Percentiles rank a stretch among this genome's conserved stretches.
These are phyloP conservation scores for Acridotheres tristis DNA, from an alignment of 2,797 vertebrate species.

Conservation along the genomic window DNA sequence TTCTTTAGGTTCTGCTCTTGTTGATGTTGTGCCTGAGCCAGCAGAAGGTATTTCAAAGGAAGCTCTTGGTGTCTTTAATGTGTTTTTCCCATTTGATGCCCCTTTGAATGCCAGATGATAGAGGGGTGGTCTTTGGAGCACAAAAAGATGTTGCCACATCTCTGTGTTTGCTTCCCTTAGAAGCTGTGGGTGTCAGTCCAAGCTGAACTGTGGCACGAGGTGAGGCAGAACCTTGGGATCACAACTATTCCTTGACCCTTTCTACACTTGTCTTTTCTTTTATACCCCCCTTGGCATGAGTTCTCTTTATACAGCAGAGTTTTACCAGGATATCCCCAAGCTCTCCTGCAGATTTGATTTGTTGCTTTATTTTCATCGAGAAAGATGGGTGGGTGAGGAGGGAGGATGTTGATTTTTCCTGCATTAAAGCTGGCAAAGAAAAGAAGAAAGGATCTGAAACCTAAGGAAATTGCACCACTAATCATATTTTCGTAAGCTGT, in stretches of 20 bases:
- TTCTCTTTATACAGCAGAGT: not conserved
- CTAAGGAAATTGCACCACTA: slow-evolving; percentile 70
- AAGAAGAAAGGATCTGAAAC: slow-evolving; percentile 63
- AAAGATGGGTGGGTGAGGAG: slow-evolving; percentile 18
- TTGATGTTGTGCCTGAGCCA: not conserved
- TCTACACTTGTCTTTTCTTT: not conserved
- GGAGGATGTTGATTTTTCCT: slow-evolving; percentile 32
- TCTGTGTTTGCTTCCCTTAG: not conserved
- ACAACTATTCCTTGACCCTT: not conserved
- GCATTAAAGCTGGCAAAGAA: slow-evolving; percentile 36
- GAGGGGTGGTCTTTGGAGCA: not conserved
- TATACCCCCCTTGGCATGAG: not conserved
- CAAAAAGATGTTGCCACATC: not conserved
- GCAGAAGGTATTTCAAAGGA: not conserved
- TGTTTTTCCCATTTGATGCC: not conserved
- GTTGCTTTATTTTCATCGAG: slow-evolving; percentile 41
- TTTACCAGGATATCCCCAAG: slow-evolving; percentile 1
- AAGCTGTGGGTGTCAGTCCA: not conserved
- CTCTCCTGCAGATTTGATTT: slow-evolving; percentile 22
- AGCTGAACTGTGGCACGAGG: not conserved
- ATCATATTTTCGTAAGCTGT: slow-evolving; percentile 69
- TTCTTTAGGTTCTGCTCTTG: not conserved
- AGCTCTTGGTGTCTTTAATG: not conserved
- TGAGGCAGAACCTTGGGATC: not conserved
- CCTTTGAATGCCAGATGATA: not conserved